Conservation (phyloP, 2,888 invertebrate species). For the Drosophila meridiana region DNA sequence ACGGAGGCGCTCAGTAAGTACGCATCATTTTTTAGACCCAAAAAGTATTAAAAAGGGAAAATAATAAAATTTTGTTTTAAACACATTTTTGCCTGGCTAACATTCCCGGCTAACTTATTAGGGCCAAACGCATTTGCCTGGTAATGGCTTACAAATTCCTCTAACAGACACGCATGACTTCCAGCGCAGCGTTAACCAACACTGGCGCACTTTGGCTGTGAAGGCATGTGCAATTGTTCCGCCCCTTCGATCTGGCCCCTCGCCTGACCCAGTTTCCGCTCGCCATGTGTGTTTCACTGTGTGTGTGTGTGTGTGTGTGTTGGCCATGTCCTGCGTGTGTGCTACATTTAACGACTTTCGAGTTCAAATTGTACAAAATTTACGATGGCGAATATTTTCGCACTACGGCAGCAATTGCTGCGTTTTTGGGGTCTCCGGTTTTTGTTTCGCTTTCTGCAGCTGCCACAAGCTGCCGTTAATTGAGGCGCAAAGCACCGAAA, state of each 20-base stretch:
- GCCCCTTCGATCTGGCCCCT: slow-evolving; percentile 9
- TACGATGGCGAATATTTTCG: slow-evolving; percentile 69
- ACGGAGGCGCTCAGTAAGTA: slow-evolving; percentile 8
- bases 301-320: slow-evolving; percentile 20
- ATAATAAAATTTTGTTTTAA: slow-evolving; percentile 16
- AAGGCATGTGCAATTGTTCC: slow-evolving; percentile 61
- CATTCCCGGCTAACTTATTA: slow-evolving; percentile 46
- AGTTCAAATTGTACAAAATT: slow-evolving; percentile 78
- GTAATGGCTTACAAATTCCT: slow-evolving; percentile 19
- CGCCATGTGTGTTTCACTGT: slow-evolving; percentile 12
- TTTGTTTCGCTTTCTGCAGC: slow-evolving; percentile 39
- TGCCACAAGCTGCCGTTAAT: slow-evolving; percentile 67
- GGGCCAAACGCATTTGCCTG: slow-evolving; percentile 24
- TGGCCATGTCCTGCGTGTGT: slow-evolving; percentile 36
- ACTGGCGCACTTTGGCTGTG: slow-evolving; percentile 49
- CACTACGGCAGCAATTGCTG: slow-evolving; percentile 54
- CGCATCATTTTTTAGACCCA: slow-evolving; percentile 9
- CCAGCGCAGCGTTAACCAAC: not conserved
- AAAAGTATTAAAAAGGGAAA: not conserved
- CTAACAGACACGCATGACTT: slow-evolving; percentile 5
- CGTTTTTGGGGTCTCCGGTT: slow-evolving; percentile 23
- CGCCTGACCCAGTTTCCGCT: slow-evolving; percentile 67
- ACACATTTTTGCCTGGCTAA: slow-evolving; percentile 22
- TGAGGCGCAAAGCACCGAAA: slow-evolving; percentile 68
- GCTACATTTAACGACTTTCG: slow-evolving; percentile 79